Conservation (phyloP, 2,113 vertebrate species). For the Raja brachyura region DNA sequence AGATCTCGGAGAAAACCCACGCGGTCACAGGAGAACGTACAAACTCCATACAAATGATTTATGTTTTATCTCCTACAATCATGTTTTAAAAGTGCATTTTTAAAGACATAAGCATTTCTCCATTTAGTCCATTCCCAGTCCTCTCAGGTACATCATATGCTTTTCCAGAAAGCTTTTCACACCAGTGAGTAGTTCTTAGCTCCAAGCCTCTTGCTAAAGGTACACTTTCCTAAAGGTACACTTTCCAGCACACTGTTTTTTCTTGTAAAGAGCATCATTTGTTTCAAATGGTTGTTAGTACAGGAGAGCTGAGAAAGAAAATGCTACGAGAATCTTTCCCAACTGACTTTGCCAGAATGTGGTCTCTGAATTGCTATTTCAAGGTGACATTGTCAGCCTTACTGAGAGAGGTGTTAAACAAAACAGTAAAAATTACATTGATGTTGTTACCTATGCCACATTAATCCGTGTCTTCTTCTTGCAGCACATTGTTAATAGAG, state of each 20-base stretch:
- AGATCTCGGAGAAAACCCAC: too few species aligned
- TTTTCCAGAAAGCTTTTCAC: neutral
- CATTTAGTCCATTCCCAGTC: neutral
- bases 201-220: neutral
- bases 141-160: neutral
- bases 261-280: neutral
- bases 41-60: neutral
- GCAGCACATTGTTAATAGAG: neutral
- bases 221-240: neutral
- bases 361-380: neutral
- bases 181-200: neutral
- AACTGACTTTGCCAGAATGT: neutral
- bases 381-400: slow-evolving; percentile 26
- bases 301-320: neutral
- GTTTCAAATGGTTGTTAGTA: neutral
- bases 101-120: neutral
- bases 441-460: neutral
- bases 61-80: neutral
- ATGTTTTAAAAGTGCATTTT: neutral
- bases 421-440: slow-evolving; percentile 13
- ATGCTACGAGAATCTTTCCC: neutral
- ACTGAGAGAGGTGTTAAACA: neutral
- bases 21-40: too few species aligned
- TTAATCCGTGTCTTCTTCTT: neutral
- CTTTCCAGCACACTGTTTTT: neutral